Percentiles rank a stretch among this genome's conserved stretches.
phyloP scores from a whole-genome alignment of 1,140 invertebrate genomes.

The Ceratina australensis region DNA sequence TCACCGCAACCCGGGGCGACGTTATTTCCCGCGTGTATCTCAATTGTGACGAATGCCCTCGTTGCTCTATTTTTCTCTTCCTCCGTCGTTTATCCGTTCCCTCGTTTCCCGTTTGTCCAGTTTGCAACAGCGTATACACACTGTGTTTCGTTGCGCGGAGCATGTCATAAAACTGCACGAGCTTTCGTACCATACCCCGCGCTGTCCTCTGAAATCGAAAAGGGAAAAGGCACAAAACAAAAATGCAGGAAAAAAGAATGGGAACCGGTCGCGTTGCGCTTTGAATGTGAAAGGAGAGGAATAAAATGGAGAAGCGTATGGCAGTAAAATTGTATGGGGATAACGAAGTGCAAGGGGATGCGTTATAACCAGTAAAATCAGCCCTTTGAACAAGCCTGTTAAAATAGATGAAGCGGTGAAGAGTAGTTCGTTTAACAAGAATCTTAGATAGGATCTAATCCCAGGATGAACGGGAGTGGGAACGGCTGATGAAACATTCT shows the following conservation, averaged over 20 bases:
- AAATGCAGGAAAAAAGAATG: not conserved
- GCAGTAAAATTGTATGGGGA: constrained; percentile 1
- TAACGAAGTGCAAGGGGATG: constrained; percentile 19
- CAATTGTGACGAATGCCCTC: constrained; percentile 14
- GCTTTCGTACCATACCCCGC: not conserved
- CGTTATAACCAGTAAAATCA: not conserved
- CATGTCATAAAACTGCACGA: constrained; percentile 18
- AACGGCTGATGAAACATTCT: not conserved
- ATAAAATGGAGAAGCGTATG: not conserved
- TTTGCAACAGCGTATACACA: not conserved
- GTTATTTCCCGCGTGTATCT: constrained; percentile 1
- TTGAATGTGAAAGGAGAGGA: not conserved
- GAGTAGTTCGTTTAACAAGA: not conserved
- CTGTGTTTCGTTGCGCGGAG: not conserved
- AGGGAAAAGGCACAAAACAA: not conserved
- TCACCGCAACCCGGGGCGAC: constrained; percentile 1
- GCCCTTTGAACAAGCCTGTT: not conserved
- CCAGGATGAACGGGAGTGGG: too few species aligned
- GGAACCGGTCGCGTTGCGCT: not conserved
- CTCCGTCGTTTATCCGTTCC: not conserved
- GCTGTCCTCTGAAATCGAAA: constrained; percentile 16
- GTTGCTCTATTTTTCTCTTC: not conserved
- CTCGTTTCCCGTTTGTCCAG: not conserved
- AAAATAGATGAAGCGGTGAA: too few species aligned
- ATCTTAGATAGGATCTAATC: not conserved